Percentiles rank a stretch among this genome's conserved stretches.
phyloP scores from a whole-genome alignment of 2,797 vertebrate species.

The Anabacerthia variegaticeps region DNA sequence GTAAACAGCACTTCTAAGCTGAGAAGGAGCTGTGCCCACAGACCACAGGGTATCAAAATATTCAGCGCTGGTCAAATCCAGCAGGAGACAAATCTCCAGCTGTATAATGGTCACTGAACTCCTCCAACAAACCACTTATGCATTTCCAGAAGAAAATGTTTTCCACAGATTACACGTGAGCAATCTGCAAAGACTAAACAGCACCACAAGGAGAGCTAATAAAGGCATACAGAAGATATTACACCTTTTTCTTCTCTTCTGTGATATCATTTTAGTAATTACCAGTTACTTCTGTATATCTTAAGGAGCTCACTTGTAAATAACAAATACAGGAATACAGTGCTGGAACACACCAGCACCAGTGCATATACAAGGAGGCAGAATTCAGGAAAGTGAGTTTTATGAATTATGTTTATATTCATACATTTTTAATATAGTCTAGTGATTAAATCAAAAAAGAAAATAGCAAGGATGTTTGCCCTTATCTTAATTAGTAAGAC shows the following conservation, averaged over 20 bases:
- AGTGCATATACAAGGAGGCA: accelerated
- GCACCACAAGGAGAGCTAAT: neutral
- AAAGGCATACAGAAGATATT: neutral
- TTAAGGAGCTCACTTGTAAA: neutral
- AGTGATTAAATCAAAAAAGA: constrained; percentile 8
- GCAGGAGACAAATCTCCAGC: neutral
- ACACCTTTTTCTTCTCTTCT: neutral
- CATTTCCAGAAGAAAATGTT: neutral
- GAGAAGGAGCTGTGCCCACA: neutral
- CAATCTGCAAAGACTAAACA: neutral
- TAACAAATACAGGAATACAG: neutral
- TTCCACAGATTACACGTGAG: neutral
- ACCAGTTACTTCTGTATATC: neutral
- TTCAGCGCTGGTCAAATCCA: neutral
- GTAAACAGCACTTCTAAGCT: neutral
- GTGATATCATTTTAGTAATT: neutral
- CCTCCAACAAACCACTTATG: neutral
- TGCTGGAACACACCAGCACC: neutral
- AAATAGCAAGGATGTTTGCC: neutral
- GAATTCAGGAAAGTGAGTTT: neutral
- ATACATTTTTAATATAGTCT: neutral
- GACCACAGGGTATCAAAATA: neutral
- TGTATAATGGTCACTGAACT: neutral
- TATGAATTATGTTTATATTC: neutral
- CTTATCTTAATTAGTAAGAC: neutral